These are phyloP conservation scores for Petroica traversi DNA, from an alignment of 2,113 vertebrate genomes.

Conservation along the genomic window DNA sequence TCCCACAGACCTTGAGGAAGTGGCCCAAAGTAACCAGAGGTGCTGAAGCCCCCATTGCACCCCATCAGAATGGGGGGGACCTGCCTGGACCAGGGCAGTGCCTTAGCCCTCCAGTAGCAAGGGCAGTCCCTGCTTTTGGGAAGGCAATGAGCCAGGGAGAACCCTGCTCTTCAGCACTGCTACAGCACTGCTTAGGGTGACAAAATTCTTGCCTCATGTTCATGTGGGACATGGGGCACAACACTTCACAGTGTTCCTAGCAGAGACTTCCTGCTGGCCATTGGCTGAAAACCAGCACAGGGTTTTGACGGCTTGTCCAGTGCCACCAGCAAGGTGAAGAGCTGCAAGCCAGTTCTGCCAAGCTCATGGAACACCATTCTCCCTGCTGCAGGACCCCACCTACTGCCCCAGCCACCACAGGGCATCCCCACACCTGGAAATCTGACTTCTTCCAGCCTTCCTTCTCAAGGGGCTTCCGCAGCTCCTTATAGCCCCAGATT, in stretches of 20 bases:
- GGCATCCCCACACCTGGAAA: conserved; percentile 81
- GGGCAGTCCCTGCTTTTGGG: not conserved
- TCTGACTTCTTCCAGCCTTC: conserved; percentile 97
- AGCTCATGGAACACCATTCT: not conserved
- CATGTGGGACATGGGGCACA: not conserved
- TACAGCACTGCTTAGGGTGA: not conserved
- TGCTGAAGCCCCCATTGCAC: not conserved
- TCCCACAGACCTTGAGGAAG: not conserved
- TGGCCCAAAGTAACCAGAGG: not conserved
- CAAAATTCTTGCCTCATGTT: not conserved
- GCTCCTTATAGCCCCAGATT: conserved; percentile 93
- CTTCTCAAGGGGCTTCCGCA: conserved; percentile 91
- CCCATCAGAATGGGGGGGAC: accelerated
- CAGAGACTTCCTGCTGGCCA: not conserved
- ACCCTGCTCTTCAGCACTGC: not conserved
- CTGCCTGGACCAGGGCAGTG: not conserved
- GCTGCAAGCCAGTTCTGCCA: not conserved
- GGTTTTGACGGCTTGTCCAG: too few relatives aligned
- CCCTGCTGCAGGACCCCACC: not conserved
- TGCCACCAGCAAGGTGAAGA: not conserved
- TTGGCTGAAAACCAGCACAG: not conserved
- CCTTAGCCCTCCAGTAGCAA: not conserved
- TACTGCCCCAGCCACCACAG: not conserved
- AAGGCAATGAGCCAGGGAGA: not conserved
- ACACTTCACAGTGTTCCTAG: not conserved